Conservation (phyloP, 2,113 vertebrate species). For the Nestor notabilis region DNA sequence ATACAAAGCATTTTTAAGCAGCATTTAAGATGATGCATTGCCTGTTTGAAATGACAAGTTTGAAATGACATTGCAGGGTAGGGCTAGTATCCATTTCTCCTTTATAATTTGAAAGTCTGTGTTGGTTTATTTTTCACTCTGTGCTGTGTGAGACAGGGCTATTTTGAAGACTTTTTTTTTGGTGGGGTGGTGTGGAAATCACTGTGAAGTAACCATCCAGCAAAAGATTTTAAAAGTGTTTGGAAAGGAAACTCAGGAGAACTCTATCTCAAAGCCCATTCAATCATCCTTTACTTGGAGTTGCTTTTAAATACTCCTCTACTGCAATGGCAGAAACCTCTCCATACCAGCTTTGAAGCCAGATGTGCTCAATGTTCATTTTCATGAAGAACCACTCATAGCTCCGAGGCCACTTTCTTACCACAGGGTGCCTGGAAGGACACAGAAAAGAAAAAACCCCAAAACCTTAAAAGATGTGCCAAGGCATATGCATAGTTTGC, state of each 20-base stretch:
- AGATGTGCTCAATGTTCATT: constrained; percentile 78
- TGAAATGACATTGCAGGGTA: constrained; percentile 13
- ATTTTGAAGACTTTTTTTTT: constrained; percentile 24
- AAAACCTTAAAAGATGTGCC: not conserved
- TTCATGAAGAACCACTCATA: constrained; percentile 84
- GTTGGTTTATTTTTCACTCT: not conserved
- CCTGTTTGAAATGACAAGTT: not conserved
- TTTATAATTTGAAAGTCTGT: constrained; percentile 30
- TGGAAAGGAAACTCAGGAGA: not conserved
- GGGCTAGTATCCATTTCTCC: not conserved
- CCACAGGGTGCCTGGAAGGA: constrained; percentile 73
- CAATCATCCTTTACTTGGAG: constrained; percentile 69
- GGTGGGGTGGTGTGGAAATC: too few species aligned
- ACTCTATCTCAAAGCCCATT: not conserved
- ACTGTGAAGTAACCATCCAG: not conserved
- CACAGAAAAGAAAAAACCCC: not conserved
- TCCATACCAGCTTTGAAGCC: constrained; percentile 81
- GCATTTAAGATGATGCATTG: constrained; percentile 1
- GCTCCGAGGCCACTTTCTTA: constrained; percentile 80
- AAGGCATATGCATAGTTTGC: not conserved
- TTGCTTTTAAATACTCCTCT: constrained; percentile 81
- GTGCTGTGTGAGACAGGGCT: not conserved
- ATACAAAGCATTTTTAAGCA: constrained; percentile 26
- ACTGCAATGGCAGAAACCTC: constrained; percentile 58
- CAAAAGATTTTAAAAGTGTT: not conserved